Base-by-base conservation (phyloP, 2,888 invertebrate species). In the Mesodorylaimus sp. region DNA sequence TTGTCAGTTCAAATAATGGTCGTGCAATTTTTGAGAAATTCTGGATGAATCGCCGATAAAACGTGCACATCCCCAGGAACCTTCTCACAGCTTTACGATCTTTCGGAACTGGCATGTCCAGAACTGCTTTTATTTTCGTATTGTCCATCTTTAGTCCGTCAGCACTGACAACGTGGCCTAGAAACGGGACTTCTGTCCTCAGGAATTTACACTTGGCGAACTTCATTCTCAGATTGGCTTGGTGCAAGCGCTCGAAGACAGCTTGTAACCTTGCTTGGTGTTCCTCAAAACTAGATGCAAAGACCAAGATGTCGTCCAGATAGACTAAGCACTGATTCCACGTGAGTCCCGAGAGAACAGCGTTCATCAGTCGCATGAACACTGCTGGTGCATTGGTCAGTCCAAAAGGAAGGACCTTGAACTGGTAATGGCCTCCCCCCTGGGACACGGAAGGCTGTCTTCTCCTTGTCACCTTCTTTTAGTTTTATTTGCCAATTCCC, bases 381-480 rank as follows among this genome's bases (percentile, higher is more conserved):
- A 52, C 52, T 1, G 53, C 51, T 21, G 54, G 53, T 24, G 54
- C 54, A 19, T 51, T 54, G 5, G 52, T 50, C 1, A 57, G 38
- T 13, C 55, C 53, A 47, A 54, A 57, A 1, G 52, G 49, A 46
- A 57, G 50, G 5, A 50, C 29, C 3, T 50, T 51, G 47, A 50
- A 57, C 27, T 56, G 47, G 24, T 47, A 58, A 27, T 52, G 51
- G 1, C 57, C 52, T n/a, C n/a, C n/a, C n/a, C 10, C n/a, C 13
- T n/a, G 48, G 41, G 2, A 50, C 49, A 2, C 32, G 28, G 27
- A 56, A 54, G 19, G 52, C 52, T 28, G 55, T 51, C n/a, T 56
- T 50, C 13, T 41, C 32, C 23, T 50, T 52, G 24, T 52, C 54
- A n/a, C 42, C 25, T 48, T 52, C 50, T 10, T n/a, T n/a, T n/a